These are phyloP conservation scores for Lophochroa leadbeateri DNA, from an alignment of 2,113 vertebrate species.

Conservation along the genomic window DNA sequence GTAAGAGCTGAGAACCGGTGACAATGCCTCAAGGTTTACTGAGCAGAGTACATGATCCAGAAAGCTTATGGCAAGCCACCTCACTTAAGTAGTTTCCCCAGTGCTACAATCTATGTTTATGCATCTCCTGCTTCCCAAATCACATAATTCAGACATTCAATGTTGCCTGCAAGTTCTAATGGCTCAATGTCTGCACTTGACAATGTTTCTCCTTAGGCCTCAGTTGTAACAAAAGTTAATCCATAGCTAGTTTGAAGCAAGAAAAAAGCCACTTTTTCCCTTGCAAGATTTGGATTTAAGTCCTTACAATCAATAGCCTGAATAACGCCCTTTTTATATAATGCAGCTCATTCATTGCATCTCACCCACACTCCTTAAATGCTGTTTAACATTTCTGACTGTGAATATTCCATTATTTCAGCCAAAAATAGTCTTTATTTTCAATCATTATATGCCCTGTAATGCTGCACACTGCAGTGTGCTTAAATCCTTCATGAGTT, in stretches of 20 bases:
- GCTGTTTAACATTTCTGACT: constrained; percentile 17
- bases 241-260: background rate
- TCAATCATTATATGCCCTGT: background rate
- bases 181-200: background rate
- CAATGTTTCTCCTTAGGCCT: background rate
- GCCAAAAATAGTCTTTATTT: constrained; percentile 27
- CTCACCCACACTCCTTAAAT: constrained; percentile 31
- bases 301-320: background rate
- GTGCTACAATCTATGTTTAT: fast-evolving
- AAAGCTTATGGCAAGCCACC: background rate
- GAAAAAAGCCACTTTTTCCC: background rate
- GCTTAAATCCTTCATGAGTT: background rate
- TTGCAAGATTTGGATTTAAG: background rate
- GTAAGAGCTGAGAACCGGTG: background rate
- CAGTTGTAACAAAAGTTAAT: background rate
- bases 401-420: constrained; percentile 31
- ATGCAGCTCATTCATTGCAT: constrained; percentile 20
- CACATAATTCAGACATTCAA: fast-evolving
- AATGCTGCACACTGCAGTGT: background rate
- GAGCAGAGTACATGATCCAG: background rate
- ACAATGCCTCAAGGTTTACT: background rate
- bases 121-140: background rate
- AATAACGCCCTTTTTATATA: background rate
- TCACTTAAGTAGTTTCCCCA: background rate
- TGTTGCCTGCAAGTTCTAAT: background rate